These are phyloP conservation scores for Sinocyclocheilus maitianheensis DNA, from an alignment of 2,113 vertebrate species.

Conservation along the genomic window DNA sequence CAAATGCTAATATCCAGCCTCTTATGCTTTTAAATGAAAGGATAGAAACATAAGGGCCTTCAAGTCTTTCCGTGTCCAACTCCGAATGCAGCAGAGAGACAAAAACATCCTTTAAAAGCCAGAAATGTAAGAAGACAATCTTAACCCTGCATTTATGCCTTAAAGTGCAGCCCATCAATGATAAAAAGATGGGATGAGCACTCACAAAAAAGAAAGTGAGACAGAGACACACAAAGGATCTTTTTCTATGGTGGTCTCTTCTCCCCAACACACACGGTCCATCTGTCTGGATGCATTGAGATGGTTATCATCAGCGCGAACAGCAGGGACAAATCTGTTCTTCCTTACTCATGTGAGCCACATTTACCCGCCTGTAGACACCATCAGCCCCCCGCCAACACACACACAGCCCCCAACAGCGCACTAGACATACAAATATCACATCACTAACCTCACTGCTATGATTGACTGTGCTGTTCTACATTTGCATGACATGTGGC, in stretches of 20 bases:
- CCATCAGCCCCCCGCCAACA: neutral
- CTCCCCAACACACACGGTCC: conserved; percentile 38
- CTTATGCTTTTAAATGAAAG: conserved; percentile 35
- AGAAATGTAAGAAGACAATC: conserved; percentile 17
- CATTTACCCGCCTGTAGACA: neutral
- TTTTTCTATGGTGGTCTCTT: conserved; percentile 19
- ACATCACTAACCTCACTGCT: conserved; percentile 9
- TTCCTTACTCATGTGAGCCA: conserved; percentile 46
- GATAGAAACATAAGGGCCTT: conserved; percentile 31
- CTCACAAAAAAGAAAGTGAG: conserved; percentile 16
- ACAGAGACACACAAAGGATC: neutral
- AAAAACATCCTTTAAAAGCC: conserved; percentile 17
- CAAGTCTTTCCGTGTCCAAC: neutral
- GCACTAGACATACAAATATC: conserved; percentile 8
- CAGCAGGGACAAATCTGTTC: conserved; percentile 50
- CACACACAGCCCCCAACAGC: conserved; percentile 5
- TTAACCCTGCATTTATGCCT: neutral
- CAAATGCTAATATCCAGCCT: conserved; percentile 45
- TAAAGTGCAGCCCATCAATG: conserved; percentile 34
- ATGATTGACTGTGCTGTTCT: neutral
- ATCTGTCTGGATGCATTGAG: conserved; percentile 53
- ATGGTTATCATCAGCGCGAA: conserved; percentile 43
- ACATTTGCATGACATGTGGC: neutral
- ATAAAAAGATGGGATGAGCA: conserved; percentile 16
- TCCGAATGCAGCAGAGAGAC: conserved; percentile 10